phyloP scores from a whole-genome alignment of 2,113 vertebrate species.

The Spermophilus dauricus region DNA sequence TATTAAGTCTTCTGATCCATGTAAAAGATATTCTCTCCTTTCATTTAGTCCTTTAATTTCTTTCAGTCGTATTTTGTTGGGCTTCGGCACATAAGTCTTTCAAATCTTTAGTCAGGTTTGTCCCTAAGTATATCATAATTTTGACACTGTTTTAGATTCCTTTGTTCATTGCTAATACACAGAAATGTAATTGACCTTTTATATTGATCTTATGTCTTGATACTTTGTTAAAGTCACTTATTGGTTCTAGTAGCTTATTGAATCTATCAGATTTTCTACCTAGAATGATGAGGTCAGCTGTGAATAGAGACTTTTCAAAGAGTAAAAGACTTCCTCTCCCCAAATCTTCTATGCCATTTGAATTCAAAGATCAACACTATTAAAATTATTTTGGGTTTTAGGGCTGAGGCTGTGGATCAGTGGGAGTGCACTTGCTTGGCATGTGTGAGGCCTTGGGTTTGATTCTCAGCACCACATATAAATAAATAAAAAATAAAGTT shows the following conservation, averaged over 20 bases:
- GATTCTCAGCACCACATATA: no score
- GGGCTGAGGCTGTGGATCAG: no score
- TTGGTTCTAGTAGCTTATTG: neutral
- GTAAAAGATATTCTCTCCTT: neutral
- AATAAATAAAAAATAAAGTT: no score
- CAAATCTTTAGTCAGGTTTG: neutral
- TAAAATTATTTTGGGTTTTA: neutral
- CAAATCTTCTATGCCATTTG: neutral
- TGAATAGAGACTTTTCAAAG: slow-evolving; percentile 23
- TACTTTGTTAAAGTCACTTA: neutral
- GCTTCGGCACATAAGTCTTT: neutral
- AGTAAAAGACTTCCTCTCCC: neutral
- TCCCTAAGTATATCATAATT: neutral
- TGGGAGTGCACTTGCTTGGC: no score
- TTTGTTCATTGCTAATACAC: neutral
- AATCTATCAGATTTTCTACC: neutral
- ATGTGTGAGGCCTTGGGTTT: no score
- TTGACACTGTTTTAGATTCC: slow-evolving; percentile 2
- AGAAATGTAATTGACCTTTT: slow-evolving; percentile 24
- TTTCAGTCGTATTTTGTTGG: neutral
- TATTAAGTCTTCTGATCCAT: neutral
- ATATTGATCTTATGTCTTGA: neutral
- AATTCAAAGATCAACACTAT: neutral
- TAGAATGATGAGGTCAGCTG: neutral
- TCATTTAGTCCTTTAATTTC: slow-evolving; percentile 35